These are phyloP conservation scores for Cactoblastis cactorum DNA, from an alignment of 2,888 invertebrate genomes.

Conservation along the genomic window DNA sequence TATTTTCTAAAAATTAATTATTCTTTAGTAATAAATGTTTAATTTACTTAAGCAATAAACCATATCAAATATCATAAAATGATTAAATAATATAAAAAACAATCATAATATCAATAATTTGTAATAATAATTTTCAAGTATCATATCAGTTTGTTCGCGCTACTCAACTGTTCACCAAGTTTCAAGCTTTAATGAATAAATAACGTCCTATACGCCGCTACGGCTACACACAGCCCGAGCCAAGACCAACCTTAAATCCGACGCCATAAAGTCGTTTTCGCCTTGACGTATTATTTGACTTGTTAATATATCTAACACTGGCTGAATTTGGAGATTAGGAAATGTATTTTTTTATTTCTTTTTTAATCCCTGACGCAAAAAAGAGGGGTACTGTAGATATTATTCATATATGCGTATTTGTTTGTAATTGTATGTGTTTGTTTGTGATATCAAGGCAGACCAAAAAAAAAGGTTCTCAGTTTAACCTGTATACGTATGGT, in stretches of 20 bases:
- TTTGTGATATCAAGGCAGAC: no score
- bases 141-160: slow-evolving; percentile 39
- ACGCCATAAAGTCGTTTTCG: slow-evolving; percentile 25
- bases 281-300: slow-evolving; percentile 42
- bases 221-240: slow-evolving; percentile 18
- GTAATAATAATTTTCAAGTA: slow-evolving; percentile 33
- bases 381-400: no score
- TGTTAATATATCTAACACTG: slow-evolving; percentile 58
- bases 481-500: no score
- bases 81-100: no score
- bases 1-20: no score
- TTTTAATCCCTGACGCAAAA: no score
- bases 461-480: no score
- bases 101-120: background rate
- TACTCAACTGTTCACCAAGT: slow-evolving; percentile 63
- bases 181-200: slow-evolving; percentile 41
- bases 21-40: no score
- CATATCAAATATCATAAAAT: no score
- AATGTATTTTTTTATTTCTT: slow-evolving; percentile 47
- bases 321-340: slow-evolving; percentile 72
- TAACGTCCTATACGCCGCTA: slow-evolving; percentile 48
- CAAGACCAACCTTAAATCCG: slow-evolving; percentile 29
- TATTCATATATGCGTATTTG: no score
- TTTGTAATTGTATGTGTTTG: no score
- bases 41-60: no score